These are phyloP conservation scores for Electrona antarctica DNA, from an alignment of 2,113 vertebrate genomes.

Conservation along the genomic window DNA sequence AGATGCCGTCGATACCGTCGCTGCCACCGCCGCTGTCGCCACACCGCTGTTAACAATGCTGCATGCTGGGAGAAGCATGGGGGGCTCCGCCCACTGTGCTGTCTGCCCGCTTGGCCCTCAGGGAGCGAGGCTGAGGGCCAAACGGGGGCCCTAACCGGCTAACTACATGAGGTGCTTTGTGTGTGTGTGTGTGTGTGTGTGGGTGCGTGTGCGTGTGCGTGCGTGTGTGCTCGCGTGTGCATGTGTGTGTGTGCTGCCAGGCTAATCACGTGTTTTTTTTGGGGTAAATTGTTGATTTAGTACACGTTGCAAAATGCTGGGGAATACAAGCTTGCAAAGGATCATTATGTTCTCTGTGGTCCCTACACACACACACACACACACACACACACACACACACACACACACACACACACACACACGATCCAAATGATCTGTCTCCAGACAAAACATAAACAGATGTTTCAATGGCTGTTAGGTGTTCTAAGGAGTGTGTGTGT, in stretches of 20 bases:
- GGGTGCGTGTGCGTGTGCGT: no score
- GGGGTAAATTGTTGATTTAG: constrained; percentile 62
- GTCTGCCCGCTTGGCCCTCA: constrained; percentile 83
- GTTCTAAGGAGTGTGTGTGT: constrained; percentile 43
- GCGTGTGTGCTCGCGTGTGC: no score
- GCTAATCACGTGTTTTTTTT: constrained; percentile 36
- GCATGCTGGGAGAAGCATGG: constrained; percentile 21
- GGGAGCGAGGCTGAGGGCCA: no score
- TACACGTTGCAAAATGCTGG: constrained; percentile 10
- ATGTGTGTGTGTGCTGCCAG: constrained; percentile 16
- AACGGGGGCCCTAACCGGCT: no score
- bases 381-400: background rate
- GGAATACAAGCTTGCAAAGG: constrained; percentile 56
- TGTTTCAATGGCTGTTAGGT: constrained; percentile 73
- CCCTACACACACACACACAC: constrained; percentile 10
- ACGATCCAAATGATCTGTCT: constrained; percentile 71
- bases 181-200: no score
- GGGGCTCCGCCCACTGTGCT: constrained; percentile 84
- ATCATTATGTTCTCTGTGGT: constrained; percentile 47
- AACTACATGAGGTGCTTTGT: no score
- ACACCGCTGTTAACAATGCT: constrained; percentile 47
- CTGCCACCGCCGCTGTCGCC: constrained; percentile 17
- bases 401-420: constrained; percentile 21
- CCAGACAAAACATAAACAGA: constrained; percentile 75
- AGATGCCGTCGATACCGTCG: constrained; percentile 96